Evolutionary conservation across 2,797 vertebrate genomes (phyloP), one percentile per base, ranked within the genome.

Genomic region (Neosalanx taihuensis): DNA sequence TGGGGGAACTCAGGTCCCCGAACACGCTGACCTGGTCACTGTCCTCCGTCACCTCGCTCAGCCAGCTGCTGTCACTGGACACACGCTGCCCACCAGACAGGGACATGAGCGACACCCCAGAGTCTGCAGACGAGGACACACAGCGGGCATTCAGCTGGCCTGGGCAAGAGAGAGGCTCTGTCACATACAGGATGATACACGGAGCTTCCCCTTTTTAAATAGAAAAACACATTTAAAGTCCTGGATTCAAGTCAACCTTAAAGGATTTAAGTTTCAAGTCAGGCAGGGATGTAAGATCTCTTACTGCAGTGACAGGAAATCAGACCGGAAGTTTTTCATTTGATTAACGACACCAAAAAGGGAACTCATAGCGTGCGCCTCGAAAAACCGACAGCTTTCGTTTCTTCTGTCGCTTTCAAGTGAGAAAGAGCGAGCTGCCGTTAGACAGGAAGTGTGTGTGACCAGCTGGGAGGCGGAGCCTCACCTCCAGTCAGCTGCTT

Each of bases 41-140:
- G 87, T 93, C 95, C 26, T 95, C 76, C 0, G 95, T 95, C 91
- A 94, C 83, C 4, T 83, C 80, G 66, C 97, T 98, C 83, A 80
- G 92, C 79, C 87, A 95, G 86, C 98, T 99, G 85, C 97, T 95
- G 85, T 90, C 93, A 0, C 97, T 98, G 75, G 94, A 96, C n/a
- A 94, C 88, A 2, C 94, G 93, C 0, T 87, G 15, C 66, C 0
- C 64, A 1, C 82, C 3, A 0, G 68, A 4, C 1, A 84, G 84
- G 69, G 88, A 75, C 65, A 0, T 76, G 71, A 3, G 59, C 59
- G 69, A 82, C 6, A 69, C 72, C 0, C 65, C 84, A 1, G 88
- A 83, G 79, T 94, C 93, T 72, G 71, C 60, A 0, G 78, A 59
- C 0, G 84, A 87, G 78, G 84, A 81, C 35, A 77, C 72, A 1